A percentile compares a stretch with the other conserved stretches of the same genome.
Conservation (phyloP, 2,113 vertebrate species). For the Phalacrocorax carbo region DNA sequence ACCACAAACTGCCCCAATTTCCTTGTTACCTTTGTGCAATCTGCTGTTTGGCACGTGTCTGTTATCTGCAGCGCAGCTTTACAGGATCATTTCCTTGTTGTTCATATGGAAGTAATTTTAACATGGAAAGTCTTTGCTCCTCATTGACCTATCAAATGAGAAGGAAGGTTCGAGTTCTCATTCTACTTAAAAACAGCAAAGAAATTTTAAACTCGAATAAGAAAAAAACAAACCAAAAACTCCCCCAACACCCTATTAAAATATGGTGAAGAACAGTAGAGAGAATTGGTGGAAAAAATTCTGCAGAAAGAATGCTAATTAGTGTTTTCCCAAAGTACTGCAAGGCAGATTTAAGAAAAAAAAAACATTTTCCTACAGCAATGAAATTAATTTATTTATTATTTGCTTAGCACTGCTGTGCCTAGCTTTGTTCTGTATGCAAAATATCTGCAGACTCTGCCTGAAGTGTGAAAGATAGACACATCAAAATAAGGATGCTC, state of each 20-base stretch:
- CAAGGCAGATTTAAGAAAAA: not conserved
- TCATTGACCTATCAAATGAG: not conserved
- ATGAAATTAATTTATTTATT: slow-evolving; percentile 37
- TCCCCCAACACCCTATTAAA: not conserved
- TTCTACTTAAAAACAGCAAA: not conserved
- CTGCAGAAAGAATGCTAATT: not conserved
- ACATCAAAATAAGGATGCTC: slow-evolving; percentile 46
- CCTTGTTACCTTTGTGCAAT: not conserved
- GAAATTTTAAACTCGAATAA: not conserved
- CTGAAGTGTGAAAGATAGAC: slow-evolving; percentile 37
- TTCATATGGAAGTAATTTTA: not conserved
- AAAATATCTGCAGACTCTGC: slow-evolving; percentile 17
- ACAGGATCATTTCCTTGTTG: not conserved
- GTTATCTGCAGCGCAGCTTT: not conserved
- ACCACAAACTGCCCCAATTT: not conserved
- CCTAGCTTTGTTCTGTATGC: slow-evolving; percentile 29
- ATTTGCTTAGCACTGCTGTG: slow-evolving; percentile 4
- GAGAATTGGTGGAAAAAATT: not conserved
- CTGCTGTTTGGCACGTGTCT: not conserved
- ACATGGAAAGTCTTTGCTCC: not conserved
- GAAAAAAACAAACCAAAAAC: not conserved
- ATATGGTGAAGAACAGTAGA: not conserved
- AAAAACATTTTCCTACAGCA: not conserved
- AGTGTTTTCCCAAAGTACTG: not conserved
- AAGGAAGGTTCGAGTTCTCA: not conserved